A percentile compares a stretch with the other conserved stretches of the same genome.
Evolutionary conservation across 2,888 invertebrate genomes (phyloP).

Genomic region (Trichopria drosophilae): DNA sequence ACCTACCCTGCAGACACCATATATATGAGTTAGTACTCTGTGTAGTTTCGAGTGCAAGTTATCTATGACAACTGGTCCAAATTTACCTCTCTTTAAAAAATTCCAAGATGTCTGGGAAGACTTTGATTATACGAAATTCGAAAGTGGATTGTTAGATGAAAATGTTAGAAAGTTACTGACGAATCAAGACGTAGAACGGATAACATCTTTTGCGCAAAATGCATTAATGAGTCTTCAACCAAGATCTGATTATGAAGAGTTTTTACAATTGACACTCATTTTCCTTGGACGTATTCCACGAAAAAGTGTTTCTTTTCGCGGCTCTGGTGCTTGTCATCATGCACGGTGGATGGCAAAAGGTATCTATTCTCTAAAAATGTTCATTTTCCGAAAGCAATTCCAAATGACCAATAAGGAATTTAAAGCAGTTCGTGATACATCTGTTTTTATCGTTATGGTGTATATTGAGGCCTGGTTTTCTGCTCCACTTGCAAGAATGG

Average conservation of each 20-base stretch:
- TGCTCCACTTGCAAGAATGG: constrained; percentile 15
- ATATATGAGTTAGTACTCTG: constrained; percentile 40
- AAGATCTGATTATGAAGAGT: constrained; percentile 26
- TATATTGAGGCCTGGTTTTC: constrained; percentile 24
- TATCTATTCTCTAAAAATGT: constrained; percentile 27
- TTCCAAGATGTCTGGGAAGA: constrained; percentile 31
- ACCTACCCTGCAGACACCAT: constrained; percentile 41
- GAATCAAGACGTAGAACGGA: constrained; percentile 13
- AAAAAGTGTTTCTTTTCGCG: constrained; percentile 15
- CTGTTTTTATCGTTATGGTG: constrained; percentile 25
- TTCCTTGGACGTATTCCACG: constrained; percentile 22
- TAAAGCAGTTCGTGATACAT: constrained; percentile 28
- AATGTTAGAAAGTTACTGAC: constrained; percentile 7
- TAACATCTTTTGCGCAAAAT: constrained; percentile 5
- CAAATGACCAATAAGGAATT: constrained; percentile 17
- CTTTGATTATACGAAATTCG: constrained; percentile 18
- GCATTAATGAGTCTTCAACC: constrained; percentile 14
- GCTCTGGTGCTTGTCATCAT: constrained; percentile 20
- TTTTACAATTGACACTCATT: constrained; percentile 20
- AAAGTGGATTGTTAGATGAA: constrained; percentile 1
- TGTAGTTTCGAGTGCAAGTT: constrained; percentile 36
- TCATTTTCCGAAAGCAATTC: constrained; percentile 19
- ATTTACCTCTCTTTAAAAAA: constrained; percentile 35
- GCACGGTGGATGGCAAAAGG: constrained; percentile 27
- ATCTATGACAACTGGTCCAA: constrained; percentile 31